Evolutionary conservation across 2,797 vertebrate species (phyloP).

Genomic region (Gadopsis marmoratus): DNA sequence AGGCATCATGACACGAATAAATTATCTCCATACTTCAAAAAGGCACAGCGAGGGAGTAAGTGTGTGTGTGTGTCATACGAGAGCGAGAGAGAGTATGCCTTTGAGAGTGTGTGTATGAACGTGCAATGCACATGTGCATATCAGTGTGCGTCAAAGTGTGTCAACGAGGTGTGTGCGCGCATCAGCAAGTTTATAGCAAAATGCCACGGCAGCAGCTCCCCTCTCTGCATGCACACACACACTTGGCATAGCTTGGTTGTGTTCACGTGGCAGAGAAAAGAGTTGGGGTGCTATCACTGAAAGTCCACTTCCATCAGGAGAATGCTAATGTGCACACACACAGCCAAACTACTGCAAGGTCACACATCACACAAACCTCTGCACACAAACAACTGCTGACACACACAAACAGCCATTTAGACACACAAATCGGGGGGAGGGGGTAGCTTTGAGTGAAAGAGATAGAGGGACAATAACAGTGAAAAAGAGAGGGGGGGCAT

Average conservation of each 20-base stretch:
- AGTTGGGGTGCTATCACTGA: slow-evolving; percentile 53
- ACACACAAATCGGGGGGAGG: slow-evolving; percentile 47
- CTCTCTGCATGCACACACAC: slow-evolving; percentile 12
- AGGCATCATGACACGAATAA: slow-evolving; percentile 88
- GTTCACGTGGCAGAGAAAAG: slow-evolving; percentile 48
- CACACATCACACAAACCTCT: slow-evolving; percentile 69
- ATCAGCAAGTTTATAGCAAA: slow-evolving; percentile 75
- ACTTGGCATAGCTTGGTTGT: slow-evolving; percentile 9
- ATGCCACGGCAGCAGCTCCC: slow-evolving; percentile 64
- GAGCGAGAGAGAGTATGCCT: slow-evolving; percentile 64
- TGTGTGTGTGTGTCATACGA: slow-evolving; percentile 57
- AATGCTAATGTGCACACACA: slow-evolving; percentile 71
- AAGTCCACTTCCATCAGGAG: slow-evolving; percentile 69
- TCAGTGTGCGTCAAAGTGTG: slow-evolving; percentile 39
- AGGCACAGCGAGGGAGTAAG: slow-evolving; percentile 69
- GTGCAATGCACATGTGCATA: slow-evolving; percentile 41
- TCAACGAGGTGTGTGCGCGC: slow-evolving; percentile 52
- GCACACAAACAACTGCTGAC: slow-evolving; percentile 75
- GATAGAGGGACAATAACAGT: background rate
- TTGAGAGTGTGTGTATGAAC: slow-evolving; percentile 47
- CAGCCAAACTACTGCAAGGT: slow-evolving; percentile 81
- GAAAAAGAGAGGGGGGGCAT: slow-evolving; percentile 19
- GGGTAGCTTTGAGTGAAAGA: slow-evolving; percentile 1
- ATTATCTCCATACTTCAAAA: slow-evolving; percentile 88
- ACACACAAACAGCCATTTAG: slow-evolving; percentile 74